These are phyloP conservation scores for Chironomus striatipennis DNA, from an alignment of 1,140 invertebrate species.

Conservation along the genomic window DNA sequence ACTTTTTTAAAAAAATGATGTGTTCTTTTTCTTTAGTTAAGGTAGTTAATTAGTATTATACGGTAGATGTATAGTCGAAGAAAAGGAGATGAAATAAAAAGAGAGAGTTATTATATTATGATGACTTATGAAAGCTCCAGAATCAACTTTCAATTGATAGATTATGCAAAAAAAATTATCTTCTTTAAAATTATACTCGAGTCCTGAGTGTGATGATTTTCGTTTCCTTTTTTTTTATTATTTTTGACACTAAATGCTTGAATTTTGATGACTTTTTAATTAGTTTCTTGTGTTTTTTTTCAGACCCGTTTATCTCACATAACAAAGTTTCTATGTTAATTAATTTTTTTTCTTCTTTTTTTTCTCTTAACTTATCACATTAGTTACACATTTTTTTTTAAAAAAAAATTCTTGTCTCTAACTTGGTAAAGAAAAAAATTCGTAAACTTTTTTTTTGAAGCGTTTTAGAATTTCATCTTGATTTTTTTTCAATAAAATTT, in stretches of 20 bases:
- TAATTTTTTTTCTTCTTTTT: not conserved
- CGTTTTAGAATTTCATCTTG: conserved; percentile 20
- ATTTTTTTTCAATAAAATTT: not conserved
- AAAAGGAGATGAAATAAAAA: not conserved
- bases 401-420: not conserved
- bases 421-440: conserved; percentile 20
- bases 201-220: conserved; percentile 18
- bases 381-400: conserved; percentile 16
- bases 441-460: conserved; percentile 19
- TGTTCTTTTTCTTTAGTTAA: not conserved
- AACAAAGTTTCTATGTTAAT: not conserved
- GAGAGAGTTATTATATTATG: not conserved
- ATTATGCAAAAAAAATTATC: conserved; percentile 8
- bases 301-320: conserved; percentile 19
- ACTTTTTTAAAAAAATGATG: too few species aligned
- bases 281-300: not conserved
- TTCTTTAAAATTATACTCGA: conserved; percentile 4
- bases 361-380: not conserved
- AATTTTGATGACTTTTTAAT: not conserved
- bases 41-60: not conserved
- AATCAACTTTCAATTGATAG: not conserved
- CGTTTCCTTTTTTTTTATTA: not conserved
- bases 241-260: conserved; percentile 23
- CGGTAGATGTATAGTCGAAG: not conserved
- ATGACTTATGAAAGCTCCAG: too few species aligned